Conservation (phyloP, 2,113 vertebrate species). For the Gracilinanus agilis region DNA sequence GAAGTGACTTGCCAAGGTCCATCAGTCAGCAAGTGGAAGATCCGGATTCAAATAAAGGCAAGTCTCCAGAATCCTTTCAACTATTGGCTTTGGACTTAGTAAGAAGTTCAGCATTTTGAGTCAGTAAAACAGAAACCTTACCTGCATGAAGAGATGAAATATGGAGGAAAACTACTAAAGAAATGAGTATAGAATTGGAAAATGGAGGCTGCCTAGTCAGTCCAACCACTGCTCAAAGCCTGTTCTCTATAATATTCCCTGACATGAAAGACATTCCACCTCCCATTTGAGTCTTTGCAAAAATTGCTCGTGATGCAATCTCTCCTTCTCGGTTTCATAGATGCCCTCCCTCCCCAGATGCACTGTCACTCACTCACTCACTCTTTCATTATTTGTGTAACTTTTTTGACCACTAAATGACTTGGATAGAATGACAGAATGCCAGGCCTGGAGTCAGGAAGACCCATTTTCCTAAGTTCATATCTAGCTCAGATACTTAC, state of each 20-base stretch:
- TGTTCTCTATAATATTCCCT: background rate
- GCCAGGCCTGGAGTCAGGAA: too few species aligned
- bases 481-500: too few species aligned
- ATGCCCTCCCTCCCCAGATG: background rate
- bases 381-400: too few species aligned
- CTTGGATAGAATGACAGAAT: too few species aligned
- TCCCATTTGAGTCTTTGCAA: background rate
- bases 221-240: background rate
- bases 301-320: background rate
- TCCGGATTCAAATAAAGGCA: conserved; percentile 54
- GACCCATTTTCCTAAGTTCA: too few species aligned
- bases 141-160: background rate
- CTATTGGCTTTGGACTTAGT: background rate
- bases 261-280: background rate
- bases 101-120: background rate
- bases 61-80: background rate
- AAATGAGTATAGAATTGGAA: background rate
- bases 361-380: too few species aligned
- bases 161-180: background rate
- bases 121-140: background rate
- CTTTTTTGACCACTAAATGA: too few species aligned
- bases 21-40: conserved; percentile 15
- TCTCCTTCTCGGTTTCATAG: background rate
- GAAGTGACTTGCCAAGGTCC: conserved; percentile 7
- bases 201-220: background rate